Evolutionary conservation across 2,888 invertebrate genomes (phyloP), one percentile per base, ranked within the genome.

Genomic region (Lamproptera curius): DNA sequence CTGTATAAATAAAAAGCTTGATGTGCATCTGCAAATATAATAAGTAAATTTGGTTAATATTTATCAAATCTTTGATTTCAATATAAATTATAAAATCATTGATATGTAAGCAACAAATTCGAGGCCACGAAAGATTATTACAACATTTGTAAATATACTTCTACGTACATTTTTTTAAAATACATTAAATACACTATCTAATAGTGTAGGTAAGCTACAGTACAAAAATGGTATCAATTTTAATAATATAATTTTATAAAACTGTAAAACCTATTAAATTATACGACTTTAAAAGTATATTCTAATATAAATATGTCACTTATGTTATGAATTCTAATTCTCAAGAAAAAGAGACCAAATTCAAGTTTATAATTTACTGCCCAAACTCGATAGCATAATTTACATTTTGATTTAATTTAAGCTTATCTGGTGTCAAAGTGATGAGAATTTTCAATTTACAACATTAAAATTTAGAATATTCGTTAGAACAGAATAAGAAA

Each of bases 401-500:
- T 42, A 34, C 42, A 42, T 35, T 35, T 35, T n/a, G n/a, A 35
- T 35, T 35, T 2, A 23, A 14, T 17, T 35, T 20, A 34, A 13
- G 36, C 42, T 20, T 31, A 17, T 34, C 33, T 35, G 16, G 16
- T 36, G 43, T 43, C 26, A 36, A 36, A 43, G 26, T 16, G 9
- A 26, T 46, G 16, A 26, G 14, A 20, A 38, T 16, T 20, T 31
- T 39, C 14, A 45, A 45, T 38, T 38, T 33, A 20, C 37, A 31
- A 33, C 20, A 45, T 38, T 45, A 38, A 31, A 38, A 38, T 38
- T 31, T 13, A 31, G n/a, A 11, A 31, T 31, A 11, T 31, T 31
- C 6, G 13, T n/a, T 4, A 11, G 11, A 9, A 15, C 33, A 45
- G 45, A 38, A 15, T 23, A 33, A 45, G 45, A 38, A 45, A 45